Conservation (phyloP, 2,888 invertebrate species). For the Watsonalla binaria region DNA sequence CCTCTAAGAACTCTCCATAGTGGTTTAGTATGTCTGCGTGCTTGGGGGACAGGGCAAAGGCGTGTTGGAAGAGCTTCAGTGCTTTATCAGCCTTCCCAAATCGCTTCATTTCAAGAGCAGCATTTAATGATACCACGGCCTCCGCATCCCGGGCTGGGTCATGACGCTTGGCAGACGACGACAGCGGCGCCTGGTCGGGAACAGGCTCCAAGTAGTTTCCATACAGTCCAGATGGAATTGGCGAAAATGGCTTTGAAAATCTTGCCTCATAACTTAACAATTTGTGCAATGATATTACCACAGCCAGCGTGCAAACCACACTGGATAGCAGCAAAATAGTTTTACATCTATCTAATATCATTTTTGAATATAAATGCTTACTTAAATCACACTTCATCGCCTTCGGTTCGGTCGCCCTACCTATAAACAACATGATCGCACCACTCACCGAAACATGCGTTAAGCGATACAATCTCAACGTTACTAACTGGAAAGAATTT, state of each 20-base stretch:
- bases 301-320: constrained; percentile 62
- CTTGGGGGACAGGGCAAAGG: constrained; percentile 92
- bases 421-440: constrained; percentile 63
- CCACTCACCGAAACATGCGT: constrained; percentile 30
- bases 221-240: constrained; percentile 62
- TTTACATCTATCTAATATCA: constrained; percentile 66
- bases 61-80: constrained; percentile 91
- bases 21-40: constrained; percentile 95
- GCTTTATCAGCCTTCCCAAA: constrained; percentile 92
- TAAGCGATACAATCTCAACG: constrained; percentile 40
- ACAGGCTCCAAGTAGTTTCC: constrained; percentile 61
- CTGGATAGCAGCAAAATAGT: constrained; percentile 65
- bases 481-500: constrained; percentile 42
- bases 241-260: constrained; percentile 61
- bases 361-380: constrained; percentile 51
- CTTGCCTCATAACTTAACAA: constrained; percentile 58
- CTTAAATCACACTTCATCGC: constrained; percentile 54
- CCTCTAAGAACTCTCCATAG: constrained; percentile 95
- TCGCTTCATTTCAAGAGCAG: constrained; percentile 91
- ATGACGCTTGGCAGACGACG: constrained; percentile 24
- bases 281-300: constrained; percentile 61
- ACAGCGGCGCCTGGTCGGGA: constrained; percentile 35
- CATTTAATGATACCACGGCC: constrained; percentile 89
- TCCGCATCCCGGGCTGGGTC: constrained; percentile 77
- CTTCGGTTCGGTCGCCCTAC: constrained; percentile 47